Evolutionary conservation across 2,113 vertebrate genomes (phyloP).

Genomic region (Limanda limanda): DNA sequence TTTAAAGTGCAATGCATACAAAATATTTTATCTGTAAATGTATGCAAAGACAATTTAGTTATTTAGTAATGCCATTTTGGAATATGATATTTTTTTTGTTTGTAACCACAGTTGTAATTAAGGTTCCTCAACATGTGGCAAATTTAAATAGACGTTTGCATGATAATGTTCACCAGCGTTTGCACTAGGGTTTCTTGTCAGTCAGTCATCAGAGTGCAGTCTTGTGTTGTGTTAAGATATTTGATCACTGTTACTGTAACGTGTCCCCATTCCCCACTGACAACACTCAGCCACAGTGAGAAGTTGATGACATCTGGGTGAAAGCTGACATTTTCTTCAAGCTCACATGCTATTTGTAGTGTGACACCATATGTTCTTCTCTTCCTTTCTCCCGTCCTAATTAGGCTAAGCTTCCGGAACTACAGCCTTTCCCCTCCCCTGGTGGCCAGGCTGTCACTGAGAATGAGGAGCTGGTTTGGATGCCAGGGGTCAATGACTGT

Average conservation of each 20-base stretch:
- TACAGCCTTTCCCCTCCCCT: slow-evolving; percentile 94
- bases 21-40: not conserved
- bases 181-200: not conserved
- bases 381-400: slow-evolving; percentile 58
- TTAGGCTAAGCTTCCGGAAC: slow-evolving; percentile 97
- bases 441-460: slow-evolving; percentile 92
- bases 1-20: not conserved
- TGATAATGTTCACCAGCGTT: not conserved
- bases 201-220: not conserved
- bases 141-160: not conserved
- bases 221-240: slow-evolving; percentile 14
- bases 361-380: slow-evolving; percentile 72
- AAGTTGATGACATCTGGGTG: slow-evolving; percentile 60
- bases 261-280: slow-evolving; percentile 21
- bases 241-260: slow-evolving; percentile 43
- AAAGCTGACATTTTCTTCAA: slow-evolving; percentile 71
- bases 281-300: slow-evolving; percentile 22
- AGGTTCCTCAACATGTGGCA: not conserved
- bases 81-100: not conserved
- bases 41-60: not conserved
- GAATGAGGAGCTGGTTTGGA: slow-evolving; percentile 98
- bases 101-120: too few relatives aligned
- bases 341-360: slow-evolving; percentile 74
- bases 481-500: slow-evolving; percentile 98
- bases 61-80: not conserved